Evolutionary conservation across 2,113 vertebrate genomes (phyloP).

Genomic region (Apus apus): DNA sequence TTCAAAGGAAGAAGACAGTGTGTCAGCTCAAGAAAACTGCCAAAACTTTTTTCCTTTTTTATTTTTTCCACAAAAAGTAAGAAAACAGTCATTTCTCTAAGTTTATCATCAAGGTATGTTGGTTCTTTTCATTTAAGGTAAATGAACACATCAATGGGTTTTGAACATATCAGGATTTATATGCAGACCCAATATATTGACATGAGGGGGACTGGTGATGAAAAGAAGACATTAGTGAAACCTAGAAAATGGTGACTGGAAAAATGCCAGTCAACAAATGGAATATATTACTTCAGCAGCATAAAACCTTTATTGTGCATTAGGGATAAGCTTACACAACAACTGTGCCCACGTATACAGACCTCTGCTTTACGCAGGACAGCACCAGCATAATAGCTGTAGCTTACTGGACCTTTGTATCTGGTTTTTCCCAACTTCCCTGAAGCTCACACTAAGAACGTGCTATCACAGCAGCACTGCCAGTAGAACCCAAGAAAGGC

Average conservation of each 20-base stretch:
- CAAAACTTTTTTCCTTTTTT: not conserved
- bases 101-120: not conserved
- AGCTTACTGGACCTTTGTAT: not conserved
- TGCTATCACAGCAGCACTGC: not conserved
- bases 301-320: not conserved
- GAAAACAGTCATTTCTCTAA: not conserved
- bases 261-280: not conserved
- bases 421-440: not conserved
- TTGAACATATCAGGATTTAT: not conserved
- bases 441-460: not conserved
- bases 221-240: not conserved
- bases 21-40: not conserved
- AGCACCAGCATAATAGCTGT: not conserved
- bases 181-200: not conserved
- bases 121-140: not conserved
- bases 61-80: not conserved
- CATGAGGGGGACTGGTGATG: not conserved
- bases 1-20: not conserved
- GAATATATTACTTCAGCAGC: not conserved
- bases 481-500: not conserved
- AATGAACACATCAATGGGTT: not conserved
- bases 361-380: not conserved
- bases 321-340: not conserved
- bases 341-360: not conserved
- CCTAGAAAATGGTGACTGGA: not conserved